Evolutionary conservation across 2,797 vertebrate genomes (phyloP), one percentile per base, ranked within the genome.

Genomic region (Chrosomus eos): DNA sequence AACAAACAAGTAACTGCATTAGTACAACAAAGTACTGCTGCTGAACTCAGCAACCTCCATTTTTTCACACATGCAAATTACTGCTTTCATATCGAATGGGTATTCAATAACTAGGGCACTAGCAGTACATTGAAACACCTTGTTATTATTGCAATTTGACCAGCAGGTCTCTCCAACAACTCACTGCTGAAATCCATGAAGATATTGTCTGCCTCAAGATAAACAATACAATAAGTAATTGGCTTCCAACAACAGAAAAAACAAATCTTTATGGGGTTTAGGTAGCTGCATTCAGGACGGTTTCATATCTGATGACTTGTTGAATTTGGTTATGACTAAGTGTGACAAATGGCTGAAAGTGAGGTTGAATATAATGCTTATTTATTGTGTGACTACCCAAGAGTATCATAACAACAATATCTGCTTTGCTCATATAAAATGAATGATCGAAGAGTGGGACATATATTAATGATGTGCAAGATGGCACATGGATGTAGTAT

Each of bases 391-490:
- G 73, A 60, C 73, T 77, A 33, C n/a, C 73, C 21, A 38, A 84
- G 64, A 84, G 77, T 70, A 77, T 76, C 66, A 45, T 70, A 70
- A 77, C 55, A 83, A 51, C 71, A 36, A 60, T 58, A 60, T 55
- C 74, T 55, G 48, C 74, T 68, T 58, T n/a, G 21, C 33, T 77
- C 74, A 68, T 84, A 70, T 70, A 84, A 84, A 66, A 84, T 84
- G 55, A 77, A 84, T 76, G 73, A 60, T 84, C 19, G 19, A 53
- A 70, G 82, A 84, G 64, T 48, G 26, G 38, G 74, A 60, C 64
- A 77, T 84, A 60, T 84, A 84, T 84, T 77, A 84, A 45, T 84
- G 48, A 84, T 77, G 79, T 53, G 64, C 31, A 70, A 70, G 64
- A 70, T 81, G 79, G 31, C 45, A 70, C 33, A 67, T 68, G 48